These are phyloP conservation scores for Struthidea cinerea DNA, from an alignment of 2,113 vertebrate species.

Conservation along the genomic window DNA sequence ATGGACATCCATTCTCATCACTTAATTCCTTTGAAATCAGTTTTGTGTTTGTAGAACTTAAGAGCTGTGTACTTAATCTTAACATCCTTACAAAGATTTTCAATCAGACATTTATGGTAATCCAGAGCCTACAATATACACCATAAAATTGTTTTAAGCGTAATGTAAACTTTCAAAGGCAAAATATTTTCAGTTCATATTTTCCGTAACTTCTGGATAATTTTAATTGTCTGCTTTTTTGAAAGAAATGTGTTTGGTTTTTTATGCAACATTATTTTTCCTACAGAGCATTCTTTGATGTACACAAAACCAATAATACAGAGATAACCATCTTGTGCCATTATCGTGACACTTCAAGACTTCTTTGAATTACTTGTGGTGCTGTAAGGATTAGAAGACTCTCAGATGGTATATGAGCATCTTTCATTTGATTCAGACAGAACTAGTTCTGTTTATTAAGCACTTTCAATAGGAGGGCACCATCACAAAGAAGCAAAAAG, in stretches of 20 bases:
- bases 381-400: background rate
- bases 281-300: conserved; percentile 15
- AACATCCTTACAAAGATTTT: conserved; percentile 22
- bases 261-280: background rate
- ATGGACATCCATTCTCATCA: background rate
- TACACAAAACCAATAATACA: background rate
- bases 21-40: conserved; percentile 24
- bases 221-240: conserved; percentile 12
- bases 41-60: conserved; percentile 2
- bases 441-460: conserved; percentile 15
- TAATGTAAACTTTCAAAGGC: conserved; percentile 14
- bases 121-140: background rate
- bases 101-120: conserved; percentile 19
- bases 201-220: background rate
- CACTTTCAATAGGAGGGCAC: background rate
- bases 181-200: background rate
- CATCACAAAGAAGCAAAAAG: background rate
- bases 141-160: conserved; percentile 57
- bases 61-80: conserved; percentile 18
- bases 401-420: background rate
- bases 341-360: background rate
- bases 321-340: conserved; percentile 33
- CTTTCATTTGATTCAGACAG: conserved; percentile 18
- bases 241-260: background rate
- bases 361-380: conserved; percentile 25